Evolutionary conservation across 2,797 vertebrate species (phyloP).

Genomic region (Dermochelys coriacea): DNA sequence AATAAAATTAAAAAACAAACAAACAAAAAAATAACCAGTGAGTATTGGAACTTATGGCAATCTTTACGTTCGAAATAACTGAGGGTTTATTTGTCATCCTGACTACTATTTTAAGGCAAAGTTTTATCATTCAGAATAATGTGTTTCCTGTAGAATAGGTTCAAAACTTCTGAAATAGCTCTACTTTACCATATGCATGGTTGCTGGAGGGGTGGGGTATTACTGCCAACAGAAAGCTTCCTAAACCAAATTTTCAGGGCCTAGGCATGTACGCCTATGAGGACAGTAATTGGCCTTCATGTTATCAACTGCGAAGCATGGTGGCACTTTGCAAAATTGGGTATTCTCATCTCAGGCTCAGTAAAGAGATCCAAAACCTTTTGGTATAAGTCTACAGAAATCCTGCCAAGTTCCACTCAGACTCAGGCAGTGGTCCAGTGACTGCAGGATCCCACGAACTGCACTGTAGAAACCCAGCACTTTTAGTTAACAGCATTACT

Average conservation of each 20-base stretch:
- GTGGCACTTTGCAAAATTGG: neutral
- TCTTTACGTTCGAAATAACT: neutral
- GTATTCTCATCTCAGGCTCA: neutral
- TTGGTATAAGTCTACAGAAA: neutral
- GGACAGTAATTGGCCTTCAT: neutral
- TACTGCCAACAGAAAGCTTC: neutral
- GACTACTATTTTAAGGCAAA: neutral
- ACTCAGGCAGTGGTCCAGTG: neutral
- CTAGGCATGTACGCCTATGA: neutral
- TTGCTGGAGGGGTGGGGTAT: neutral
- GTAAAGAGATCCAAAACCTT: neutral
- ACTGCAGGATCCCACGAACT: accelerated
- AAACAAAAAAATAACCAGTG: neutral
- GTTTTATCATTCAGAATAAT: neutral
- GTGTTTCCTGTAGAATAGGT: neutral
- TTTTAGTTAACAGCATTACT: neutral
- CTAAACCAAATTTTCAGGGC: neutral
- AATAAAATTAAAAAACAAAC: neutral
- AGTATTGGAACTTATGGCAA: neutral
- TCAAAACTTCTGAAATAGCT: neutral
- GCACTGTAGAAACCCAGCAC: neutral
- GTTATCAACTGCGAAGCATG: neutral
- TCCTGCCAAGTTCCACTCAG: neutral
- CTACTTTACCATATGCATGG: neutral
- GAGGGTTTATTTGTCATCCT: neutral